Percentiles rank a stretch among this genome's conserved stretches.
Conservation (phyloP, 2,888 invertebrate species). For the Erebia aethiops region DNA sequence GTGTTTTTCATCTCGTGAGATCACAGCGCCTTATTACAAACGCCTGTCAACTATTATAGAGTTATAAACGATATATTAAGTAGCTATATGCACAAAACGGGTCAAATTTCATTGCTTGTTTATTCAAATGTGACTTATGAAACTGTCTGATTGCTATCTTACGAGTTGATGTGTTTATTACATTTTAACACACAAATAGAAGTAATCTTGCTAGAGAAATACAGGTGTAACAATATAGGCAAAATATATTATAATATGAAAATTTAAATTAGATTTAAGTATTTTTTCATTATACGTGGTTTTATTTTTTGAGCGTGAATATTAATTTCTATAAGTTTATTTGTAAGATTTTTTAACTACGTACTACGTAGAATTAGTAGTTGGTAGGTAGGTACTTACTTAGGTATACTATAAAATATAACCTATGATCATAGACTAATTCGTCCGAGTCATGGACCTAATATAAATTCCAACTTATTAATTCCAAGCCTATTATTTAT, state of each 20-base stretch:
- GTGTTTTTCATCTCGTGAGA: too few species aligned
- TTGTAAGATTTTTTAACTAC: not conserved
- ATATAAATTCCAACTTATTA: too few species aligned
- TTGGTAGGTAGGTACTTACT: too few species aligned
- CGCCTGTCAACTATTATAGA: conserved; percentile 4
- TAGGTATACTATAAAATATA: too few species aligned
- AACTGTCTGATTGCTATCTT: conserved; percentile 35
- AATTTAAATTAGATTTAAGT: not conserved
- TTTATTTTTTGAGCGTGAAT: not conserved
- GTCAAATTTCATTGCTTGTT: conserved; percentile 49
- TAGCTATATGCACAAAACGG: conserved; percentile 31
- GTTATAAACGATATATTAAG: conserved; percentile 29
- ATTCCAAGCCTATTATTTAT: too few species aligned
- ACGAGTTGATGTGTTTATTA: conserved; percentile 41
- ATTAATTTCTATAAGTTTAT: not conserved
- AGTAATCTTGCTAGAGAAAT: not conserved
- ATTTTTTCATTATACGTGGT: not conserved
- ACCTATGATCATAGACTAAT: too few species aligned
- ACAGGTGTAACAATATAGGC: not conserved
- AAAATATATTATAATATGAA: not conserved
- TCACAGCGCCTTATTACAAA: conserved; percentile 1
- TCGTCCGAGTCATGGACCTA: too few species aligned
- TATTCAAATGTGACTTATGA: conserved; percentile 41
- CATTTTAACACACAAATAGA: conserved; percentile 29
- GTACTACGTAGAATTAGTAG: too few species aligned